phyloP scores from a whole-genome alignment of 2,113 vertebrate genomes.

The Butorides virescens region DNA sequence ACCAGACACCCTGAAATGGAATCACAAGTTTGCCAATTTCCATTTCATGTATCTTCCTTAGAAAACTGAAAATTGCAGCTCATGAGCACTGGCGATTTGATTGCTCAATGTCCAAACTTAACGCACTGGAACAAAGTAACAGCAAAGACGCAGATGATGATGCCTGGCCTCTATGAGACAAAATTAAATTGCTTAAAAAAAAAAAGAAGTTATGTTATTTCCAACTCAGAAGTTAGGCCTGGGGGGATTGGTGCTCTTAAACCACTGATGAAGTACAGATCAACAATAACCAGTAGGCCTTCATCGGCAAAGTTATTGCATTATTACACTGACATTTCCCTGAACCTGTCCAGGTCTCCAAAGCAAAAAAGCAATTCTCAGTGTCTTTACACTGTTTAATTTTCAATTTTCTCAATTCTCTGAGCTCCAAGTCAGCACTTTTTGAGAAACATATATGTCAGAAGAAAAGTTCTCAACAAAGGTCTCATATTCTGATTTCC shows the following conservation, averaged over 20 bases:
- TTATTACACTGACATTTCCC: conserved; percentile 26
- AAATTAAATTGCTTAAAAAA: background rate
- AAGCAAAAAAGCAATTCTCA: background rate
- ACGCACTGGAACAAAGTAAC: background rate
- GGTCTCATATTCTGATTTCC: conserved; percentile 74
- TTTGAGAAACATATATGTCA: conserved; percentile 61
- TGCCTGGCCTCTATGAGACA: background rate
- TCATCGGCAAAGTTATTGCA: background rate
- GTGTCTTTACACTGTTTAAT: conserved; percentile 6
- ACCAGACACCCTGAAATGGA: conserved; percentile 73
- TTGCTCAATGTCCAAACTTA: background rate
- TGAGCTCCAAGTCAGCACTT: conserved; percentile 55
- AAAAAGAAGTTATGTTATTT: background rate
- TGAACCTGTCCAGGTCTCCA: conserved; percentile 9
- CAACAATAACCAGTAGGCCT: background rate
- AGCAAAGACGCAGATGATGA: background rate
- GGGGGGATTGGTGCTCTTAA: background rate
- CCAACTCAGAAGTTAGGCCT: background rate
- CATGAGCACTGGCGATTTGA: conserved; percentile 1
- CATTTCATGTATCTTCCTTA: conserved; percentile 72
- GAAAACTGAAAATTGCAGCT: conserved; percentile 62
- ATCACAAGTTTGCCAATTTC: conserved; percentile 67
- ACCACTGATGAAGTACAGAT: background rate
- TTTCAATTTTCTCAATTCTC: conserved; percentile 52
- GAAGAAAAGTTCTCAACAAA: conserved; percentile 64